These are phyloP conservation scores for Empis livida DNA, from an alignment of 2,888 invertebrate species.

Conservation along the genomic window DNA sequence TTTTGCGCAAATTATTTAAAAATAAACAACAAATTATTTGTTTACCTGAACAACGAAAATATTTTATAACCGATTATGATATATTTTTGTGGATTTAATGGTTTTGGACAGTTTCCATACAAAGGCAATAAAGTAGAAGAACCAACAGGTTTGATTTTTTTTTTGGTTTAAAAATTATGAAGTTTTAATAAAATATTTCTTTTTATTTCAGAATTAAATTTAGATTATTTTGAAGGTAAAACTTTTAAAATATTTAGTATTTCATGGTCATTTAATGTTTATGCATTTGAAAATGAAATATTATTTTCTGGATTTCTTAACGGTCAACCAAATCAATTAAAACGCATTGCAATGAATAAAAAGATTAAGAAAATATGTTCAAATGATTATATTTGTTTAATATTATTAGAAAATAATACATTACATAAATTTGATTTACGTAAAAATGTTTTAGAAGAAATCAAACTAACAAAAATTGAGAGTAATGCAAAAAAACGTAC, in stretches of 20 bases:
- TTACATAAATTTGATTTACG: conserved; percentile 20
- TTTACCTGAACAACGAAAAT: no score
- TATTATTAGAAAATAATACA: conserved; percentile 23
- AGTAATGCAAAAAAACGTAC: conserved; percentile 18
- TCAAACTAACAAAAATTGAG: conserved; percentile 8
- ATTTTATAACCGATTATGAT: background rate
- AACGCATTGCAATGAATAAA: conserved; percentile 15
- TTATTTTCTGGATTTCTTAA: conserved; percentile 21
- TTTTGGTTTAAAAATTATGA: background rate
- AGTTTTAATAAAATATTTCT: background rate
- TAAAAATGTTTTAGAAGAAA: conserved; percentile 19
- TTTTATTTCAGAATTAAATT: background rate
- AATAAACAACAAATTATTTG: no score
- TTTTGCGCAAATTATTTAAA: no score
- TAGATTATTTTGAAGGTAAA: background rate
- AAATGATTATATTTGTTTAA: conserved; percentile 23
- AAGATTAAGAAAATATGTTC: conserved; percentile 20
- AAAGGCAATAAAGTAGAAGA: conserved; percentile 9
- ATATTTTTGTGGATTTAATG: conserved; percentile 30
- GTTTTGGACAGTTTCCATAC: conserved; percentile 25
- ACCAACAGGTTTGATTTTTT: conserved; percentile 9
- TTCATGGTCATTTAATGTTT: conserved; percentile 27
- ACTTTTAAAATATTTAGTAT: conserved; percentile 11
- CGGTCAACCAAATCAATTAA: conserved; percentile 8
- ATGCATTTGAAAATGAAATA: conserved; percentile 15